phyloP scores from a whole-genome alignment of 2,113 vertebrate genomes.

The Thymallus thymallus region DNA sequence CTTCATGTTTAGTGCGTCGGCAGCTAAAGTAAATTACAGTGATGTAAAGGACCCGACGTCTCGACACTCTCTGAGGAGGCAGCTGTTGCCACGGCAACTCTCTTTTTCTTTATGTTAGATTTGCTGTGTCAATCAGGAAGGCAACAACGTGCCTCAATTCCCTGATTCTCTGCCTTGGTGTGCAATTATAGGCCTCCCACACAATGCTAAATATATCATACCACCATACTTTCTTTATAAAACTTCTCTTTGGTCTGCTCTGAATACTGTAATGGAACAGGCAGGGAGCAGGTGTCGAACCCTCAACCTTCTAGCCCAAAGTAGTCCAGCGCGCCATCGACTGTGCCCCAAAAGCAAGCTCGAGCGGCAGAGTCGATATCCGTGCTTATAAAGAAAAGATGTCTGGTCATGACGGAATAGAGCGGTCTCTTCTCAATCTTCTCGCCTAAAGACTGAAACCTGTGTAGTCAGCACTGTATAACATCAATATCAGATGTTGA shows the following conservation, averaged over 20 bases:
- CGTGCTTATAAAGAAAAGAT: too few species aligned
- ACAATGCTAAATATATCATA: constrained; percentile 65
- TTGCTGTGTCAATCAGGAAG: constrained; percentile 62
- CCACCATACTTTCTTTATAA: constrained; percentile 9
- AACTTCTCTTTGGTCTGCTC: too few species aligned
- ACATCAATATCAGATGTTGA: not conserved
- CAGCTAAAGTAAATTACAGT: constrained; percentile 28
- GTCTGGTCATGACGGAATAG: too few species aligned
- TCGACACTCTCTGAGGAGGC: constrained; percentile 27
- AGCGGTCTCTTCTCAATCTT: too few species aligned
- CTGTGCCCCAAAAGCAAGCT: too few species aligned
- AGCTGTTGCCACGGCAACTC: constrained; percentile 70
- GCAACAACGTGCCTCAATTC: constrained; percentile 38
- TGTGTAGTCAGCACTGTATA: not conserved
- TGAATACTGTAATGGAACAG: too few species aligned
- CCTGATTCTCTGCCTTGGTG: constrained; percentile 42
- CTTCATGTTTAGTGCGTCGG: too few species aligned
- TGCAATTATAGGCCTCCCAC: constrained; percentile 72
- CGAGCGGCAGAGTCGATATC: too few species aligned
- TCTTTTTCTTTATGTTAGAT: constrained; percentile 31
- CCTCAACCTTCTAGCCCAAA: too few species aligned
- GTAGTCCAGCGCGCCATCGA: too few species aligned
- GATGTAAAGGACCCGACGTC: constrained; percentile 29
- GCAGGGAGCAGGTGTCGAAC: too few species aligned
- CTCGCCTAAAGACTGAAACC: too few species aligned